Evolutionary conservation across 1,140 invertebrate species (phyloP), one percentile per base, ranked within the genome.

Genomic region (Mya arenaria): DNA sequence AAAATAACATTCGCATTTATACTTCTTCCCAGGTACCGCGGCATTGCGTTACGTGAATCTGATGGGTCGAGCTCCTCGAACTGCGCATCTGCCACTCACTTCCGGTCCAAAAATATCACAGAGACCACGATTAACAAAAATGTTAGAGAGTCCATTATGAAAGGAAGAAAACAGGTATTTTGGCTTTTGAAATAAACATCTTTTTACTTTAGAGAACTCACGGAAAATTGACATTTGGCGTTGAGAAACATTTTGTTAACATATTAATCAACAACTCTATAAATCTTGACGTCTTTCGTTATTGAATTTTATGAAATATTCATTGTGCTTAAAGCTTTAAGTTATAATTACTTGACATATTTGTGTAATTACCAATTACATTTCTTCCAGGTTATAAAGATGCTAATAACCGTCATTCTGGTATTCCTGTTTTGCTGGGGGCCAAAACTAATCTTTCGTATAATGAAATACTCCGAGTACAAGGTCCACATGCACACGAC

Each of bases 341-440:
- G n/a, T n/a, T n/a, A n/a, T n/a, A n/a, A n/a, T n/a, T n/a, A n/a
- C n/a, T n/a, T n/a, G n/a, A n/a, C n/a, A n/a, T n/a, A n/a, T n/a
- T n/a, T n/a, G n/a, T n/a, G n/a, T n/a, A n/a, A n/a, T n/a, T 48
- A 48, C 41, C 19, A 13, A 48, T 48, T 10, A 13, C 19, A 13
- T 48, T 48, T 63, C 15, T 62, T 78, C 69, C 84, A 94, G 93
- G 93, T 94, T 8, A 93, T 94, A 56, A 94, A 94, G 85, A 94
- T 94, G 93, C 88, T 94, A 28, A 89, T 94, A 15, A 86, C 93
- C 30, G 92, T 94, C 1, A 92, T 94, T n/a, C 75, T 93, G 1
- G 89, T 94, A 0, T 94, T 94, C 84, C 85, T 94, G 5, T 37
- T 94, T 30, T 94, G 93, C 83, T 94, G 94, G 94, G 93, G 94